Percentiles rank a stretch among this genome's conserved stretches.
Conservation (phyloP, 2,113 vertebrate genomes). For the Narcine bancroftii region DNA sequence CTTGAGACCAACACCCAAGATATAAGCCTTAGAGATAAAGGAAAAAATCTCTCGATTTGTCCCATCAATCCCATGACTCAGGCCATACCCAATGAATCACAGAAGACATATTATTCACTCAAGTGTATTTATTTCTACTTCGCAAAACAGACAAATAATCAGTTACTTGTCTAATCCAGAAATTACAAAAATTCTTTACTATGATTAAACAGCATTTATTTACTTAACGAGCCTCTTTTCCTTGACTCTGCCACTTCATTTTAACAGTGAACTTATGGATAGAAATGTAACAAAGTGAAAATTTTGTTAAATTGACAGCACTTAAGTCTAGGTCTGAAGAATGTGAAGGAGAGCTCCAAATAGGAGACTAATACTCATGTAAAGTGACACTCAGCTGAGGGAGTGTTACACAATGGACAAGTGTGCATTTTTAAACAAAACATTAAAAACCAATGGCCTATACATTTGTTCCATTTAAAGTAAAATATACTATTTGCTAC, state of each 20-base stretch:
- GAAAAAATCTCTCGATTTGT: no score
- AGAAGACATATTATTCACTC: not conserved
- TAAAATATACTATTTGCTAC: not conserved
- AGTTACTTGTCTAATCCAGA: not conserved
- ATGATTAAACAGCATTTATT: not conserved
- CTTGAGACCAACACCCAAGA: no score
- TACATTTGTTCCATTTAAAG: not conserved
- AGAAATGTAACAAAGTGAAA: not conserved
- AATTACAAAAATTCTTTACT: not conserved
- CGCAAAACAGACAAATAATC: not conserved
- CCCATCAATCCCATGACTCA: no score
- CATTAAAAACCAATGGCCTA: not conserved
- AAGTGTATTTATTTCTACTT: not conserved
- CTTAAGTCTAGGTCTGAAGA: not conserved
- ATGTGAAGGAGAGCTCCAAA: not conserved
- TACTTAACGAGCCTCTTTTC: not conserved
- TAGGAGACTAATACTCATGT: not conserved
- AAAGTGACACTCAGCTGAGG: not conserved
- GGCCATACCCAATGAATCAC: not conserved
- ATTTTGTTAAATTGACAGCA: not conserved
- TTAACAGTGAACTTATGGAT: not conserved
- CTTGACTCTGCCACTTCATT: no score
- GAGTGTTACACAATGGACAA: not conserved
- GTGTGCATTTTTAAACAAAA: not conserved
- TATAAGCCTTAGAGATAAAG: no score